Evolutionary conservation across 2,888 invertebrate species (phyloP).

Genomic region (Conistra vaccinii): DNA sequence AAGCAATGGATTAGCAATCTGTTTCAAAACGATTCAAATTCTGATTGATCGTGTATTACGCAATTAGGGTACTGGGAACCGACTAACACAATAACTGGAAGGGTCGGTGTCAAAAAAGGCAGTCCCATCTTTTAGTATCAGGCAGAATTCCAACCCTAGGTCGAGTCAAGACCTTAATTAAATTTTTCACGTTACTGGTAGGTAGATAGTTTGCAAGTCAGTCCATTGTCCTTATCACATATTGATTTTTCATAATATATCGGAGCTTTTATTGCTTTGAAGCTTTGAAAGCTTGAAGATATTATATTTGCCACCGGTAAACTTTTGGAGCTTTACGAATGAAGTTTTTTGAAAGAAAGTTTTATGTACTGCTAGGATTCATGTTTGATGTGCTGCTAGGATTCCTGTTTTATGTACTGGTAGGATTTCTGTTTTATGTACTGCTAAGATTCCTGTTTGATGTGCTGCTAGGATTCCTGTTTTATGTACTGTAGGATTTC

Average conservation of each 20-base stretch:
- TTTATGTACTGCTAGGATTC: not conserved
- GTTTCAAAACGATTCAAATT: no score
- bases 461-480: no score
- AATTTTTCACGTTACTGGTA: conserved; percentile 3
- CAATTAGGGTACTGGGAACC: no score
- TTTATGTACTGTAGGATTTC: no score
- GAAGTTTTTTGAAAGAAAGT: not conserved
- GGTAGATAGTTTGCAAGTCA: not conserved
- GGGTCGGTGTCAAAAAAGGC: no score
- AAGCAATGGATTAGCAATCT: no score
- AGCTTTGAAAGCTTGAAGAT: not conserved
- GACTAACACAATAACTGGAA: no score
- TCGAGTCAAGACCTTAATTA: conserved; percentile 11
- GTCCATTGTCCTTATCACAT: not conserved
- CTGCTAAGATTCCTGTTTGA: no score
- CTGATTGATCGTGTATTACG: no score
- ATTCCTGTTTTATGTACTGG: no score
- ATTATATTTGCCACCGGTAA: not conserved
- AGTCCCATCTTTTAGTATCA: not conserved
- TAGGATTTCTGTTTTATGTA: no score
- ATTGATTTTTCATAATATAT: not conserved
- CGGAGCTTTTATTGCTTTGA: not conserved
- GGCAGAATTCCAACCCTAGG: not conserved
- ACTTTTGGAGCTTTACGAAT: not conserved
- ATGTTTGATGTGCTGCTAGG: no score